phyloP scores from a whole-genome alignment of 1,140 invertebrate genomes.

The Diorhabda elongata region DNA sequence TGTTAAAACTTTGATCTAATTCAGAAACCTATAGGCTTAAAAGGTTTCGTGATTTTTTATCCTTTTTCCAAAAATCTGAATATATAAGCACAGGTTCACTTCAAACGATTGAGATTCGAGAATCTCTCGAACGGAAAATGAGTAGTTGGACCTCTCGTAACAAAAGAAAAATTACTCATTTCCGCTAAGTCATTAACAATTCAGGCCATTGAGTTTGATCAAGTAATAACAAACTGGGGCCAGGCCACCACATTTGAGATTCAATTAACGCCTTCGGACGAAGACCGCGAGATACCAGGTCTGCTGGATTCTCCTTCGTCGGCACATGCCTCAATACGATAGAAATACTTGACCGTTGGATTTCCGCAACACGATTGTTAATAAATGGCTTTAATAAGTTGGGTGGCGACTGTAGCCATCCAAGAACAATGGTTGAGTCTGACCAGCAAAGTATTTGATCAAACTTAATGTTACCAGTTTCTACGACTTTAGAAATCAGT shows the following conservation, averaged over 20 bases:
- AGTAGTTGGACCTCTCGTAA: too few relatives aligned
- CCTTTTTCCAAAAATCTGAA: too few relatives aligned
- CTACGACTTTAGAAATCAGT: constrained; percentile 1
- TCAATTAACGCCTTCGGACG: constrained; percentile 17
- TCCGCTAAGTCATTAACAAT: background rate
- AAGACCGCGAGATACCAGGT: constrained; percentile 43
- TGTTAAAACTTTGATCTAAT: too few relatives aligned
- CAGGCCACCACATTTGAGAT: constrained; percentile 18
- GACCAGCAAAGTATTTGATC: constrained; percentile 15
- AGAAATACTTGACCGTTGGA: constrained; percentile 32
- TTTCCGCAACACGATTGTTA: constrained; percentile 45
- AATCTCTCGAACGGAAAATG: too few relatives aligned
- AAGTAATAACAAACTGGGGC: constrained; percentile 9
- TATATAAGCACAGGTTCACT: too few relatives aligned
- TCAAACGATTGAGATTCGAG: too few relatives aligned
- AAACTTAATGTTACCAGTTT: background rate
- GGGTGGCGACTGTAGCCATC: constrained; percentile 24
- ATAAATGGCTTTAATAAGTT: constrained; percentile 46
- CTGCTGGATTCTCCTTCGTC: constrained; percentile 42
- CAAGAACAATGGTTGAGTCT: constrained; percentile 24
- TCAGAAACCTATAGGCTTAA: background rate
- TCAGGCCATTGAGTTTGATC: background rate
- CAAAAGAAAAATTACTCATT: background rate
- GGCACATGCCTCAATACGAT: constrained; percentile 42
- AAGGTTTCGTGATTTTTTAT: background rate